These are phyloP conservation scores for Quadroppia sp. DNA, from an alignment of 2,888 invertebrate genomes.

Conservation along the genomic window DNA sequence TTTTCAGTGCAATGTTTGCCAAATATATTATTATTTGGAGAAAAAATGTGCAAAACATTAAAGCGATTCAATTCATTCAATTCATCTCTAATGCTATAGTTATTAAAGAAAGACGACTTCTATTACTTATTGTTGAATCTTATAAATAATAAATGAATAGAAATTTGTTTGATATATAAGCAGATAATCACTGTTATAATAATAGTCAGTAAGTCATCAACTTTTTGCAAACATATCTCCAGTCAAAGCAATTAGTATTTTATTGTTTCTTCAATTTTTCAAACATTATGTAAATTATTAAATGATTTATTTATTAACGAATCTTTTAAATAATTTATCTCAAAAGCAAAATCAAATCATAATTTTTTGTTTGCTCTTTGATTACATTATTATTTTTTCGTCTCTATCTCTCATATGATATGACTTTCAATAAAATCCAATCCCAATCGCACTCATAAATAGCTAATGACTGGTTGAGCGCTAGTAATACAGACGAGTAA, in stretches of 20 bases:
- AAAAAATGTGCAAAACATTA: no score
- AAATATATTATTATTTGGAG: no score
- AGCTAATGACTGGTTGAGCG: constrained; percentile 16
- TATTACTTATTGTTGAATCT: background rate
- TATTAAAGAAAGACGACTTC: background rate
- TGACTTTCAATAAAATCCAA: constrained; percentile 4
- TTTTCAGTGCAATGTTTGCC: no score
- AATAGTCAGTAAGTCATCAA: constrained; percentile 14
- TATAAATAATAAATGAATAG: background rate
- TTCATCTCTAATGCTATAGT: background rate
- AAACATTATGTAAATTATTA: constrained; percentile 12
- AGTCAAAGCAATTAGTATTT: constrained; percentile 4
- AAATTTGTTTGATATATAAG: background rate
- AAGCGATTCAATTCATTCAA: background rate
- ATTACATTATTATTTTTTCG: background rate
- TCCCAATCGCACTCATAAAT: constrained; percentile 13
- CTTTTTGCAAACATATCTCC: background rate
- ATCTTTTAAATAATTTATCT: constrained; percentile 15
- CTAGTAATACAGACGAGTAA: background rate
- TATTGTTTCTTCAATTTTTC: background rate
- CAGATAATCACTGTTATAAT: no score
- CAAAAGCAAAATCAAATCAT: background rate
- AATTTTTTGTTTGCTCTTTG: background rate
- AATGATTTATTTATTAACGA: constrained; percentile 24
- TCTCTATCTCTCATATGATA: background rate